Percentiles rank a stretch among this genome's conserved stretches.
phyloP scores from a whole-genome alignment of 2,888 invertebrate species.

The Dendrolimus pini region DNA sequence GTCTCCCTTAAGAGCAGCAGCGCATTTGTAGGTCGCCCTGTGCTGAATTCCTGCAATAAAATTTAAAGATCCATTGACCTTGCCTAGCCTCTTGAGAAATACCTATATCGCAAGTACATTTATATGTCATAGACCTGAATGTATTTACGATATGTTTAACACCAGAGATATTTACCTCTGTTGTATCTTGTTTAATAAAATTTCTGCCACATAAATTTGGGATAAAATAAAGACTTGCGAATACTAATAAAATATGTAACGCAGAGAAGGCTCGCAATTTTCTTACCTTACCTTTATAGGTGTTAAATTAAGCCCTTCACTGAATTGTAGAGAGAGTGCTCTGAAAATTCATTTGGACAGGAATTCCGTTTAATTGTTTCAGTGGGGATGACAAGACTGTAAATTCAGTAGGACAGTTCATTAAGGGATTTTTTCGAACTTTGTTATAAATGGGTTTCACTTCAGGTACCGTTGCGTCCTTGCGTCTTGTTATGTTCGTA shows the following conservation, averaged over 20 bases:
- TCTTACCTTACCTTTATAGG: conserved; percentile 9
- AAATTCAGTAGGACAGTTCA: conserved; percentile 39
- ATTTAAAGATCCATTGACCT: too few relatives aligned
- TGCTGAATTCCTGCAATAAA: too few relatives aligned
- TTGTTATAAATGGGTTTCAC: too few relatives aligned
- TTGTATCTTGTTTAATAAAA: neutral
- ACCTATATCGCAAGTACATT: too few relatives aligned
- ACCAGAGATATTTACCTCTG: neutral
- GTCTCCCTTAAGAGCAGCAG: too few relatives aligned
- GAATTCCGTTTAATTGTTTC: conserved; percentile 50
- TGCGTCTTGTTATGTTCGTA: too few relatives aligned
- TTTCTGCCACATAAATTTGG: neutral
- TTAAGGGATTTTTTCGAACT: conserved; percentile 15
- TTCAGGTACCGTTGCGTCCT: too few relatives aligned
- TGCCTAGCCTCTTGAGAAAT: too few relatives aligned
- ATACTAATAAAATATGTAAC: neutral
- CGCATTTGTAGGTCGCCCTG: too few relatives aligned
- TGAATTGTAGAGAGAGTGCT: conserved; percentile 30
- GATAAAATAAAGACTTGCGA: neutral
- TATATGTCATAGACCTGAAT: too few relatives aligned
- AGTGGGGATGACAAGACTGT: conserved; percentile 22
- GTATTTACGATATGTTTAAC: too few relatives aligned
- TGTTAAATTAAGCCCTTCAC: conserved; percentile 35
- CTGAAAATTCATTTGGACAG: conserved; percentile 56
- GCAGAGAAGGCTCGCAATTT: conserved; percentile 3